These are phyloP conservation scores for Actinemys pallida DNA, from an alignment of 2,113 vertebrate species.

Conservation along the genomic window DNA sequence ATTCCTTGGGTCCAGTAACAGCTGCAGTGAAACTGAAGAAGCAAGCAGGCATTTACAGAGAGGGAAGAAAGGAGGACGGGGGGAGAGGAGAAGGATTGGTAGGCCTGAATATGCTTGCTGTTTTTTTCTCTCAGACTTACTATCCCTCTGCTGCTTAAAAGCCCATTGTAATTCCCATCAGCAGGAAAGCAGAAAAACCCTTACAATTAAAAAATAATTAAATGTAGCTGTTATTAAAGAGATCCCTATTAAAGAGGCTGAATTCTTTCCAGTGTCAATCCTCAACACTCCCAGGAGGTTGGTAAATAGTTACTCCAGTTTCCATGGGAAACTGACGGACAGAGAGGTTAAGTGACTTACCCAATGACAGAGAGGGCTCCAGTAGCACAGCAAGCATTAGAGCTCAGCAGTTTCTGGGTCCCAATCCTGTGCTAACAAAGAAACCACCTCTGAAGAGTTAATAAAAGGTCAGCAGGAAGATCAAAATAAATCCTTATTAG, in stretches of 20 bases:
- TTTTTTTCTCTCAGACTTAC: neutral
- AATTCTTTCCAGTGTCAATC: conserved; percentile 17
- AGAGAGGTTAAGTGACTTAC: conserved; percentile 34
- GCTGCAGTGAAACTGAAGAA: neutral
- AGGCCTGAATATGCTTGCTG: fast-evolving
- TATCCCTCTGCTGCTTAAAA: conserved; percentile 16
- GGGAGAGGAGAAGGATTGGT: neutral
- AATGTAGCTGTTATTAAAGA: conserved; percentile 47
- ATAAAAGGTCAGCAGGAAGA: neutral
- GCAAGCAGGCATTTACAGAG: neutral
- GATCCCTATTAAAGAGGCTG: conserved; percentile 16
- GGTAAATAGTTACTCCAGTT: neutral
- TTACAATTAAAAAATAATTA: neutral
- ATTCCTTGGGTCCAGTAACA: neutral
- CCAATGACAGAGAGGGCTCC: neutral
- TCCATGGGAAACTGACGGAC: neutral
- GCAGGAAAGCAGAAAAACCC: neutral
- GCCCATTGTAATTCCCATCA: neutral
- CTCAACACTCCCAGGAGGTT: conserved; percentile 8
- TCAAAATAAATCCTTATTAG: neutral
- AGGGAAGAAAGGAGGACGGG: neutral
- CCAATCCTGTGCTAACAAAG: neutral
- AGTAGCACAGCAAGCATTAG: conserved; percentile 17
- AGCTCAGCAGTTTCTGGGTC: neutral
- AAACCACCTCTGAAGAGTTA: neutral